Conservation (phyloP, 2,888 invertebrate genomes). For the Torymus aiolomorphi region DNA sequence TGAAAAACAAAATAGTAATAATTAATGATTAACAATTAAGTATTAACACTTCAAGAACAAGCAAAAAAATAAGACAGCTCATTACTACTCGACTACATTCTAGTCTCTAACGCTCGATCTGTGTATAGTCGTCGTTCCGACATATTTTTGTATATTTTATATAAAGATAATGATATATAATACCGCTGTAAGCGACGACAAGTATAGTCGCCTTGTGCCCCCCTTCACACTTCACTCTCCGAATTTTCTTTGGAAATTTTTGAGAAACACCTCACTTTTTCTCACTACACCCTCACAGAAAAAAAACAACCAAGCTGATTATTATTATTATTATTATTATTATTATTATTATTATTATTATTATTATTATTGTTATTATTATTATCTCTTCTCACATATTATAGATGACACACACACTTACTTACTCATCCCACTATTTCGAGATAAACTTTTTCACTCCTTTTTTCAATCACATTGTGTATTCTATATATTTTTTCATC, state of each 20-base stretch:
- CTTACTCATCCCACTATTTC: background rate
- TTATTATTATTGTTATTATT: too few relatives aligned
- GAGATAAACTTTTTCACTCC: constrained; percentile 20
- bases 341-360: too few relatives aligned
- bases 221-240: constrained; percentile 33
- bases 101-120: constrained; percentile 69
- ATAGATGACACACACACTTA: background rate
- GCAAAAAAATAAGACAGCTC: constrained; percentile 54
- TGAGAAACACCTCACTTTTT: constrained; percentile 36
- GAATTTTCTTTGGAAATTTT: constrained; percentile 38
- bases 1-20: constrained; percentile 38
- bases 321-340: too few relatives aligned
- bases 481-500: constrained; percentile 19
- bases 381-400: background rate
- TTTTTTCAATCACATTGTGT: constrained; percentile 29
- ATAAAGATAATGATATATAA: constrained; percentile 71
- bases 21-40: constrained; percentile 52
- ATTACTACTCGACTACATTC: constrained; percentile 57
- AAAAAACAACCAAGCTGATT: background rate
- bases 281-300: background rate
- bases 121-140: constrained; percentile 74
- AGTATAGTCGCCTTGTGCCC: constrained; percentile 64
- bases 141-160: constrained; percentile 76
- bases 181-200: constrained; percentile 67
- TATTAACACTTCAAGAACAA: constrained; percentile 47